Evolutionary conservation across 2,888 invertebrate species (phyloP), one percentile per base, ranked within the genome.

Genomic region (Eupelmus urozonus): DNA sequence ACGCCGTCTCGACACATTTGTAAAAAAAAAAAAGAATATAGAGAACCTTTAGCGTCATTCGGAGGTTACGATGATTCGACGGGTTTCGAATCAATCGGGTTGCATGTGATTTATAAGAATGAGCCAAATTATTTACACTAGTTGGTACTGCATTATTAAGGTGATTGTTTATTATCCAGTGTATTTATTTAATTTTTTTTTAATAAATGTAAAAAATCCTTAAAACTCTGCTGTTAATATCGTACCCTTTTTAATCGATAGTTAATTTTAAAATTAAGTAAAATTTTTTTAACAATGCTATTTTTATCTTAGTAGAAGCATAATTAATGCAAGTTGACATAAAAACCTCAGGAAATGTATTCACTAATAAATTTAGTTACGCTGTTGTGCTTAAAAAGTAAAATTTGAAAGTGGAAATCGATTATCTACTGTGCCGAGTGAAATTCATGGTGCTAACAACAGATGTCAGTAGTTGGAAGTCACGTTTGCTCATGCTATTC

Each of bases 161-260:
- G 72, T 72, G 77, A 67, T 77, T 77, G 72, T 77, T 23, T 72
- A 62, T 55, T 49, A 53, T 13, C 57, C 67, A 65, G 29, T 77
- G 60, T 77, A 67, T 77, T 77, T 72, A 72, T 77, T 72, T 72
- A 42, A 11, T 57, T 76, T 70, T 65, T 74, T 62, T 72, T 70
- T 27, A 60, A 66, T 77, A 72, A 77, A 76, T 34, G 0, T 40
- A n/a, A 29, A 55, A 29, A 49, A 60, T 51, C n/a, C 1, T 7
- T n/a, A 9, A 53, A 51, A 34, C 11, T 51, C 67, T 27, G 34
- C 27, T 23, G 49, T 11, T 66, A 29, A 27, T 23, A n/a, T 34
- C 3, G 7, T 7, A 23, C 59, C 34, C 55, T 65, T 42, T 49
- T 9, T 55, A 9, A 27, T n/a, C 23, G 29, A 55, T 40, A 23